Evolutionary conservation across 2,113 vertebrate species (phyloP).

Genomic region (Athene noctua): DNA sequence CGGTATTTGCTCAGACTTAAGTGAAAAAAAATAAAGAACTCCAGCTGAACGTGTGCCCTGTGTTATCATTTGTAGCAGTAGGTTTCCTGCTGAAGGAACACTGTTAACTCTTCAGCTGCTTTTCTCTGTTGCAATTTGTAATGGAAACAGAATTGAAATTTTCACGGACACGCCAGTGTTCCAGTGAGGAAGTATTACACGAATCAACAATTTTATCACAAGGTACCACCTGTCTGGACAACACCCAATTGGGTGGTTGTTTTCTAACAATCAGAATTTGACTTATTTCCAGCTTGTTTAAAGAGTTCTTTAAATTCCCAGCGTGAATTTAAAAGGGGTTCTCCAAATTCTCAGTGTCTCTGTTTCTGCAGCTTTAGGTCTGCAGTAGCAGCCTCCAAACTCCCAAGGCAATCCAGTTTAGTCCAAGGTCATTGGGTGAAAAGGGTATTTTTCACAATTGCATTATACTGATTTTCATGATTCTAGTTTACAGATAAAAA

Average conservation of each 20-base stretch:
- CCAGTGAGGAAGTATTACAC: neutral
- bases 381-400: neutral
- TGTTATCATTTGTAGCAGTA: neutral
- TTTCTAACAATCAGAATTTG: neutral
- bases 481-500: neutral
- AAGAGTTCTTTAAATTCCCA: neutral
- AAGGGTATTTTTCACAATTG: neutral
- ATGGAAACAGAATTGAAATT: neutral
- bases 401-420: neutral
- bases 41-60: neutral
- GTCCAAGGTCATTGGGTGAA: slow-evolving; percentile 5
- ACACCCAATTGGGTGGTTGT: neutral
- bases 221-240: slow-evolving; percentile 8
- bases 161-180: neutral
- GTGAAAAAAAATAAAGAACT: neutral
- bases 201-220: neutral
- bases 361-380: neutral
- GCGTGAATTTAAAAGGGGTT: neutral
- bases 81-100: neutral
- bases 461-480: neutral
- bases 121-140: neutral
- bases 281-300: neutral
- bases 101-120: slow-evolving; percentile 1
- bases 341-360: neutral
- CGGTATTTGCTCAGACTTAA: neutral